Evolutionary conservation across 2,797 vertebrate genomes (phyloP).

Genomic region (Molothrus ater): DNA sequence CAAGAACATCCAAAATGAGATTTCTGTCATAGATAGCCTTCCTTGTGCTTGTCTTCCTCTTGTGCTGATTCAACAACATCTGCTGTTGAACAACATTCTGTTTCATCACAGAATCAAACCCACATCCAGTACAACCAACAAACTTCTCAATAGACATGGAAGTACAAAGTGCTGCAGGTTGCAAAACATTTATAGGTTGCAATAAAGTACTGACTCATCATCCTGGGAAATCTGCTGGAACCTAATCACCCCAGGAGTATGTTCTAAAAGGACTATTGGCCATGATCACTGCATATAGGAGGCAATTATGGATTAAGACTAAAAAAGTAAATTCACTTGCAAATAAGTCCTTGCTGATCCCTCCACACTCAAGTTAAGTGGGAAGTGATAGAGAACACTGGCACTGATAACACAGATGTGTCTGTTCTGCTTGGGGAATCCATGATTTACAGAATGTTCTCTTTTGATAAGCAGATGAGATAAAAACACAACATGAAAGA

Average conservation of each 20-base stretch:
- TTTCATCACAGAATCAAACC: neutral
- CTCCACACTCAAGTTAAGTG: neutral
- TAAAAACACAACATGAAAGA: neutral
- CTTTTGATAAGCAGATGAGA: neutral
- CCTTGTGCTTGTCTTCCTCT: neutral
- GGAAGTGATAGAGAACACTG: neutral
- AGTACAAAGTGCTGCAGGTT: neutral
- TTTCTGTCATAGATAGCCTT: neutral
- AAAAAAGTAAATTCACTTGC: neutral
- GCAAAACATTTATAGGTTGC: neutral
- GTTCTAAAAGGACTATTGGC: neutral
- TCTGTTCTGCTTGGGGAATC: neutral
- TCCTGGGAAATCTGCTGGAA: slow-evolving; percentile 1
- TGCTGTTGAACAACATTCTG: neutral
- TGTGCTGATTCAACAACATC: neutral
- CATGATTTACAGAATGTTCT: neutral
- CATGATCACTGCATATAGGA: neutral
- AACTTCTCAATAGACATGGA: neutral
- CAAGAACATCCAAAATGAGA: neutral
- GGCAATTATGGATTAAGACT: neutral
- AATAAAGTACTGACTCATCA: neutral
- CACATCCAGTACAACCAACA: neutral
- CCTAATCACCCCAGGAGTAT: neutral
- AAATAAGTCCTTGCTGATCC: neutral
- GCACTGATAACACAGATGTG: neutral